Base-by-base conservation (phyloP, 2,888 invertebrate species). In the Morpho achilles region DNA sequence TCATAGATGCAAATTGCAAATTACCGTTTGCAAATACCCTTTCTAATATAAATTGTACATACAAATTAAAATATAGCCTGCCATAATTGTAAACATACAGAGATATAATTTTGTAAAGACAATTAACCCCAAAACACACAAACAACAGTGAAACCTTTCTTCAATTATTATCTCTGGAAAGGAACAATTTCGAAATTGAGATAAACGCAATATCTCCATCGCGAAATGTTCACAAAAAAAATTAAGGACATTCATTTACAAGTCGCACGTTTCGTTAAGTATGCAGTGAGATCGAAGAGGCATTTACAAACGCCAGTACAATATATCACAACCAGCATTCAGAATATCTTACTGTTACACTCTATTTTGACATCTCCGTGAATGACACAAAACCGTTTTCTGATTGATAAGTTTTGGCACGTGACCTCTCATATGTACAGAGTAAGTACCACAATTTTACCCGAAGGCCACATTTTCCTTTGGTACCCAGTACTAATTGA, bases 381-480 rank as follows among this genome's bases (percentile, higher is more conserved):
- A 45, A 51, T 55, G 60, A 23, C 50, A 60, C 62, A 62, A 57
- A 57, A 58, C 55, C 53, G 52, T 44, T 59, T 61, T 59, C 63
- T 43, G 59, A 57, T 47, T 63, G 60, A 55, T 59, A 49, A 8
- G 16, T 56, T 65, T 59, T 56, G 54, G 54, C 57, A 57, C 43
- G 51, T 44, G 42, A 47, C 49, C 44, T 32, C 44, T 55, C 48
- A 62, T 60, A 46, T 57, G 59, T 60, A 41, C 46, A 55, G 59
- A 56, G 54, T 45, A 59, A 56, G 60, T 60, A 59, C 60, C 49
- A 63, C 59, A 64, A 64, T 64, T 64, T 64, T 83, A 84, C 79
- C 81, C 78, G 76, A 68, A 77, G 76, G 80, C 80, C 76, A 80
- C 82, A 81, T 84, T 86, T 59, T 84, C 81, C 80, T 72, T 61